Conservation (phyloP, 2,888 invertebrate species). For the Trachelus tabidus region DNA sequence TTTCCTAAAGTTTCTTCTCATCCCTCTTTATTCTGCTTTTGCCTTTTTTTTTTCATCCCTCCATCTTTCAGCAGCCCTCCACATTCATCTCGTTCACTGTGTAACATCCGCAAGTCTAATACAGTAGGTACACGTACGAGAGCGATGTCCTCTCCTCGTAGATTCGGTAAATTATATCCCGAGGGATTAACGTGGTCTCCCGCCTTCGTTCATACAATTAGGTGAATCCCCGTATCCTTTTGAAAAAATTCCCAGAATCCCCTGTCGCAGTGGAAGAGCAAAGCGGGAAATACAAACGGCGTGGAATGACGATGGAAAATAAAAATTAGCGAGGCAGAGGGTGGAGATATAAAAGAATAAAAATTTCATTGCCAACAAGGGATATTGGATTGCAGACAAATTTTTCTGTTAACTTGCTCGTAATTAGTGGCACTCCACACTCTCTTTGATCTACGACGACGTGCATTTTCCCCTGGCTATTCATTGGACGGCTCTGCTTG, state of each 20-base stretch:
- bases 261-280: not conserved
- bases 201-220: conserved; percentile 15
- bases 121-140: not conserved
- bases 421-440: not conserved
- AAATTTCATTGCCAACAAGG: conserved; percentile 4
- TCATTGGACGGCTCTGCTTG: not conserved
- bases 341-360: conserved; percentile 1
- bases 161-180: not conserved
- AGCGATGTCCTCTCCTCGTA: not conserved
- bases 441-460: not conserved
- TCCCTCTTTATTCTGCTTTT: not conserved
- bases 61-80: conserved; percentile 9
- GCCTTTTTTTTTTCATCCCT: conserved; percentile 7
- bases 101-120: not conserved
- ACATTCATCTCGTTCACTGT: not conserved
- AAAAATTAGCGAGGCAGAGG: no score
- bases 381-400: conserved; percentile 25
- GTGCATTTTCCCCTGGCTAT: not conserved
- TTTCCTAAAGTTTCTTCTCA: not conserved
- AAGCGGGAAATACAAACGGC: no score
- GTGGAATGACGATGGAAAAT: no score
- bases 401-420: conserved; percentile 23
- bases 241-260: not conserved
- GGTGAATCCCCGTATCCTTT: conserved; percentile 5
- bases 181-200: not conserved